Evolutionary conservation across 2,113 vertebrate genomes (phyloP), one percentile per base, ranked within the genome.

Genomic region (Scomber japonicus): DNA sequence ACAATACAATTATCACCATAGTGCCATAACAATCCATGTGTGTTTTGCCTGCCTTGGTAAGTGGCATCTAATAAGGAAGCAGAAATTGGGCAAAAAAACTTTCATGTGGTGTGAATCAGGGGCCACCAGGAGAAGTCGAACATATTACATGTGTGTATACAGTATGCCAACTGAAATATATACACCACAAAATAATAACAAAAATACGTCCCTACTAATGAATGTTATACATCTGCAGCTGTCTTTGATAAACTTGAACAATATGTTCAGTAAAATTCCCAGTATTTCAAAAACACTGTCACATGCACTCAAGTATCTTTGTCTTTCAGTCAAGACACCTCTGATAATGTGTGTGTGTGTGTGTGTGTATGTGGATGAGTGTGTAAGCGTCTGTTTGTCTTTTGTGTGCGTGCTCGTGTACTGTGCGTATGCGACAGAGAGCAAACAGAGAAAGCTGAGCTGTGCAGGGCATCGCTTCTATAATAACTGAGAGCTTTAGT

Each of bases 401-500:
- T 75, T 12, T 15, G 46, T 9, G 19, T 63, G 67, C 24, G 13
- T 74, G 61, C 24, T 57, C 30, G 14, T 55, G 44, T 9, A 60
- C 13, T 62, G 46, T 46, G 48, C 24, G 54, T 40, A 7, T 59
- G 80, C 4, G n/a, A 74, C 67, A 40, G 74, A 78, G 76, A 64
- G 80, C 78, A 87, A 89, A 83, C 81, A 86, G 59, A 75, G 80
- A 88, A 67, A 63, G 83, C 70, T 66, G 79, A 88, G 85, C 86
- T 40, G 75, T 62, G 83, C 74, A 49, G 71, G 74, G 85, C 82
- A 66, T 82, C 84, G 83, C 82, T 88, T 89, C 85, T 90, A 90
- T 87, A 93, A 92, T 92, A 93, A 94, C 90, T 44, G 74, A 78
- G 68, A 75, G 88, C 89, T 87, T 91, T 90, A 82, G 78, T 64